Base-by-base conservation (phyloP, 2,113 vertebrate genomes). In the Crotophaga sulcirostris region DNA sequence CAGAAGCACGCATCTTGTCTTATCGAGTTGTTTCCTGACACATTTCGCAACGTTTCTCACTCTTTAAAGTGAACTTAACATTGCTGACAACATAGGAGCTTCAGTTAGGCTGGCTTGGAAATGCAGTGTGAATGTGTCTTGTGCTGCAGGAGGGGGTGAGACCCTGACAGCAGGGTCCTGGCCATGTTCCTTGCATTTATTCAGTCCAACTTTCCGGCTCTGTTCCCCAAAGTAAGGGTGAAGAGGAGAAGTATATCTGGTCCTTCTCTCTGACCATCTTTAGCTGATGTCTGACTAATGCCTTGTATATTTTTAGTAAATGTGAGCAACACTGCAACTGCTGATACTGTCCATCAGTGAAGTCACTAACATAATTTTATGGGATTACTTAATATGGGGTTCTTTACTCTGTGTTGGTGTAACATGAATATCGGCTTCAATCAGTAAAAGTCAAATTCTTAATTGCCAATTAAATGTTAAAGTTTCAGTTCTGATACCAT, bases 1-100 rank as follows among this genome's bases (percentile, higher is more conserved):
- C 96, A 94, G 64, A 97, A 97, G 83, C 92, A 89, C 89, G 89
- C 62, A 38, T 97, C 93, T 97, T 95, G 63, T 7, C 5, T 96
- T 94, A 95, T 95, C 96, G 96, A 83, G 94, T 96, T 97, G 97
- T 96, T 98, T 97, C 88, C 95, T 96, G 97, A 95, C 97, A 97
- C 88, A 77, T 97, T 98, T 97, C 97, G 95, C 91, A 96, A 89
- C 55, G 67, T 95, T 97, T 97, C 96, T 96, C 96, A 93, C 97
- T 96, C 97, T 97, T 96, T 96, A 84, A 95, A 96, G 93, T 92
- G 93, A 96, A 60, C 45, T 95, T 94, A 92, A 94, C 89, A 45
- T 92, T 90, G 97, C 97, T 98, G 98, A 97, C 94, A 87, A 45
- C 62, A 87, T 84, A 95, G 96, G 94, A 95, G 93, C 90, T 96